Evolutionary conservation across 2,888 invertebrate genomes (phyloP).

Genomic region (Scaptomyza tumidula): DNA sequence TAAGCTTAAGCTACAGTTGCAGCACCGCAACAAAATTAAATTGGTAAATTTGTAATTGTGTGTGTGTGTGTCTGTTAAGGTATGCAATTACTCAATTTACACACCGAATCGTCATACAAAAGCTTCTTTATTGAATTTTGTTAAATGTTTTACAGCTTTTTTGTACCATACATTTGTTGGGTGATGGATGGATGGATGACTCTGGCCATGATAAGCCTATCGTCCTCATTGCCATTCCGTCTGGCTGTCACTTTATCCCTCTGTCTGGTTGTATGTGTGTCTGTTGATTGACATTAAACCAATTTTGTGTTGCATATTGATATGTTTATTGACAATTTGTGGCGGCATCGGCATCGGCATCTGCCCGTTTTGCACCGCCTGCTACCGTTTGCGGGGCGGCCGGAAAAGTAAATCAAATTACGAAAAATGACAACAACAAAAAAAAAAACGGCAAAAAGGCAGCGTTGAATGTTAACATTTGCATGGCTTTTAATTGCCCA

Average conservation of each 20-base stretch:
- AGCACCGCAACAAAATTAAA: conserved; percentile 7
- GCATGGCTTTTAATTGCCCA: conserved; percentile 73
- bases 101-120: conserved; percentile 2
- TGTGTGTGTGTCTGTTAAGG: conserved; percentile 1
- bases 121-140: conserved; percentile 45
- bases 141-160: conserved; percentile 48
- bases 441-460: conserved; percentile 29
- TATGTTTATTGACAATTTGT: conserved; percentile 72
- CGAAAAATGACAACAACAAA: conserved; percentile 48
- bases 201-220: conserved; percentile 49
- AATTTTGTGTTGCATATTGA: conserved; percentile 71
- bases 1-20: neutral
- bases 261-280: conserved; percentile 14
- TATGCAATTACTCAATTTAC: conserved; percentile 46
- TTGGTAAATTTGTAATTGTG: too few species aligned
- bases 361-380: conserved; percentile 10
- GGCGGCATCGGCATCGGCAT: conserved; percentile 33
- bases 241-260: conserved; percentile 5
- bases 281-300: conserved; percentile 72
- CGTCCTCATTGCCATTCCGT: neutral
- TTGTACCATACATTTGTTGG: conserved; percentile 5
- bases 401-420: conserved; percentile 72
- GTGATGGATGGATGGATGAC: conserved; percentile 42
- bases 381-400: conserved; percentile 13
- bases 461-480: conserved; percentile 53